Base-by-base conservation (phyloP, 2,797 vertebrate species). In the Menidia menidia region DNA sequence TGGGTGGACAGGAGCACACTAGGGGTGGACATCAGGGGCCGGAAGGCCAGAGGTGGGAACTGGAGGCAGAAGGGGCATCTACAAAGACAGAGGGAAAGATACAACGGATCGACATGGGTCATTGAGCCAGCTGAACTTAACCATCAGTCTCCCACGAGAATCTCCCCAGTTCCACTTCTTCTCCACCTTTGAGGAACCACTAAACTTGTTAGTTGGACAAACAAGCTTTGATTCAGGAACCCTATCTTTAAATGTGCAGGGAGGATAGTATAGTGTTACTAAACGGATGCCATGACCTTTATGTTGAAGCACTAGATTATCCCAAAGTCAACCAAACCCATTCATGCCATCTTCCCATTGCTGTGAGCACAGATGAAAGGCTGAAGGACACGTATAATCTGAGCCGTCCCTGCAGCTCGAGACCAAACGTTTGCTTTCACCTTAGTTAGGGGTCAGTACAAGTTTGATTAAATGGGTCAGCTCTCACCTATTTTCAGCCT, bases 391-490 rank as follows among this genome's bases (percentile, higher is more conserved):
- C 1, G 19, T 32, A 50, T 14, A 64, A 80, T 74, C 75, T 45
- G 74, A 82, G 77, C 56, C 4, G 1, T 50, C 77, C 45, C 83
- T 78, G 75, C 51, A 81, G 71, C 73, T 89, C 70, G 72, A 82
- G 85, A 88, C 88, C 88, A 83, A 92, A 87, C 60, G n/a, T 71
- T 80, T 83, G 81, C 82, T 83, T 85, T 88, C 87, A 90, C 86
- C 89, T 90, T 77, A 82, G 80, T 68, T 87, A 80, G 83, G 87
- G 91, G 90, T 94, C 90, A 90, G 89, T 55, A 81, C 77, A 39
- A 90, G 81, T 84, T 72, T 88, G 85, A 93, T 90, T 87, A 94
- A 92, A 87, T 93, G 82, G 92, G 90, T 91, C 92, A 88, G 85
- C 2, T 53, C 77, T 89, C 79, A 80, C 80, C 93, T 94, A 93